Base-by-base conservation (phyloP, 1,140 invertebrate genomes). In the Thrips palmi region DNA sequence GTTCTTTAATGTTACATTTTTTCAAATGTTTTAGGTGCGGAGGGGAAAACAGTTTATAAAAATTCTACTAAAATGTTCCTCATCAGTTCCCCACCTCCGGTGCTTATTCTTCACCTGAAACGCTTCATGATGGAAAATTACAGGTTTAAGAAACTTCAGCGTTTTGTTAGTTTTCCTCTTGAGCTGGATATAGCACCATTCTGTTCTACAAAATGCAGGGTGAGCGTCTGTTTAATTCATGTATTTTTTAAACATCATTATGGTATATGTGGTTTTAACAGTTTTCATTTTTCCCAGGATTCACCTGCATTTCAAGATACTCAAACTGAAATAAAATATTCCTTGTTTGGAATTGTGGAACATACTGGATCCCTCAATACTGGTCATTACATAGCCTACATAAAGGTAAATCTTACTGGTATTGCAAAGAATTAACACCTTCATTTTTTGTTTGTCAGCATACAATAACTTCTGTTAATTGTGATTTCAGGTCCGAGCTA, bases 361-460 rank as follows among this genome's bases (percentile, higher is more conserved):
- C 93, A 98, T 52, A 80, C 75, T 40, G 93, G 93, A 2, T 73
- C 74, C 11, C 70, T 94, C 44, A 74, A 79, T 48, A 79, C 83
- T 33, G 93, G 92, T 3, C 93, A 97, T 59, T 97, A 97, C 53
- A 80, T 89, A n/a, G 87, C 91, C 5, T 97, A 91, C 52, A 82
- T 86, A 1, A 85, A 85, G 60, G 77, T 83, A 45, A 46, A 33
- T 25, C 25, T 19, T 18, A 14, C 34, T 23, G 34, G 28, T 42
- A 15, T 2, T 20, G 23, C 14, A 12, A 11, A 25, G 39, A 24
- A 23, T 39, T 33, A 33, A 12, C 18, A 29, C 17, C 10, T 15
- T 7, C 19, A 18, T 36, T 41, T 36, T 27, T 31, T 2, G 7
- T 41, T 36, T 21, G 7, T 21, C 8, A 12, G 8, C 0, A 28